Evolutionary conservation across 2,888 invertebrate species (phyloP).

Genomic region (Ormyrus pomaceus): DNA sequence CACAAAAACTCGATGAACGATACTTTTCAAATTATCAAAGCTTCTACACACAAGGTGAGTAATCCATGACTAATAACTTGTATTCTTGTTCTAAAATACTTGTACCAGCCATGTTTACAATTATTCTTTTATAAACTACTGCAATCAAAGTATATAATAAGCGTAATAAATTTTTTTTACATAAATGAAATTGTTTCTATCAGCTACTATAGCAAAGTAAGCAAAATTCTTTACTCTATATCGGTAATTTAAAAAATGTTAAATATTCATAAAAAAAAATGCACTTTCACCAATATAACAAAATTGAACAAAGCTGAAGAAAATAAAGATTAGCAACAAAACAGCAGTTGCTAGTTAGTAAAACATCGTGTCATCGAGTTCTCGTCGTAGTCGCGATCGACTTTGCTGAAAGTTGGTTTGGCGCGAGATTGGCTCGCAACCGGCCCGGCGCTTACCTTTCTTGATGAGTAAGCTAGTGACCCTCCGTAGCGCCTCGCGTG

Average conservation of each 20-base stretch:
- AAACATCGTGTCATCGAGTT: constrained; percentile 28
- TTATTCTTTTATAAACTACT: too few species aligned
- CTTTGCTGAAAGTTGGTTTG: constrained; percentile 12
- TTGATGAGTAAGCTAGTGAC: constrained; percentile 93
- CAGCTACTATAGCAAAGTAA: too few species aligned
- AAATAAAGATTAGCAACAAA: too few species aligned
- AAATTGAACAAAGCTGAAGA: too few species aligned
- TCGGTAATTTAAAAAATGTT: too few species aligned
- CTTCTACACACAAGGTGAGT: neutral
- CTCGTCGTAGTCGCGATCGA: neutral
- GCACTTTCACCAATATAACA: too few species aligned
- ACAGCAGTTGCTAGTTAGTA: too few species aligned
- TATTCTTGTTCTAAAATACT: too few species aligned
- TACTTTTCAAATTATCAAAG: neutral
- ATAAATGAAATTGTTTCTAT: too few species aligned
- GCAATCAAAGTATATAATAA: neutral
- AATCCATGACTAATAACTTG: neutral
- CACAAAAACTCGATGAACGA: constrained; percentile 46
- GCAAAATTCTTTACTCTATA: too few species aligned
- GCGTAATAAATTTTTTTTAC: neutral
- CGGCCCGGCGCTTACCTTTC: constrained; percentile 81
- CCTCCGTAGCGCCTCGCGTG: constrained; percentile 88
- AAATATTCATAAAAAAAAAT: too few species aligned
- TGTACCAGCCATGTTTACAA: too few species aligned
- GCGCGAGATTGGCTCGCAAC: constrained; percentile 8